These are phyloP conservation scores for Drepanosiphum platanoidis DNA, from an alignment of 2,888 invertebrate genomes.

Conservation along the genomic window DNA sequence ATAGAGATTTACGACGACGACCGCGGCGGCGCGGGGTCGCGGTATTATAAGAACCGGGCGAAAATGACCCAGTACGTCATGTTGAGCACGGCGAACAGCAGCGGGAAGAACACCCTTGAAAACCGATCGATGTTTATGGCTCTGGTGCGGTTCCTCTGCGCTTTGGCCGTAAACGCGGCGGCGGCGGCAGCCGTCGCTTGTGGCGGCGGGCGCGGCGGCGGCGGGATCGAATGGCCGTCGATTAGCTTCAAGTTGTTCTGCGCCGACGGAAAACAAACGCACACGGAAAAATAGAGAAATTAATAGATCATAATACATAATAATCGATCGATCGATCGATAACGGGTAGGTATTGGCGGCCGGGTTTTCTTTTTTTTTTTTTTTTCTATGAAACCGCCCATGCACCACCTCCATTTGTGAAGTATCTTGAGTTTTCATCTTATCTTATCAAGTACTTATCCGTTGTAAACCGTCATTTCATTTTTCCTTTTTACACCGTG, in stretches of 20 bases:
- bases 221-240: conserved; percentile 46
- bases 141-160: conserved; percentile 73
- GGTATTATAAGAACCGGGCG: conserved; percentile 70
- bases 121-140: conserved; percentile 79
- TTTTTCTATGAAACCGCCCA: no score
- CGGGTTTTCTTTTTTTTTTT: no score
- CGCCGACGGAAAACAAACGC: no score
- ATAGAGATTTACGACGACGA: background rate
- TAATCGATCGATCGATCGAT: no score
- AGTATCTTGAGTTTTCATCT: no score
- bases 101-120: conserved; percentile 77
- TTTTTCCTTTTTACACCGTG: no score
- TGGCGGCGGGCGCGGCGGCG: conserved; percentile 63
- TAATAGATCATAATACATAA: conserved; percentile 41
- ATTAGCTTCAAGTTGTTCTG: conserved; percentile 39
- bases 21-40: background rate
- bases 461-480: no score
- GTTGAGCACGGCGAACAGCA: conserved; percentile 76
- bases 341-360: no score
- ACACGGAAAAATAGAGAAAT: conserved; percentile 64
- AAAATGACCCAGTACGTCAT: conserved; percentile 79
- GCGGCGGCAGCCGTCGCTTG: conserved; percentile 64
- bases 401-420: no score
- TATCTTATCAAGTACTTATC: no score
- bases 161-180: conserved; percentile 67